Conservation (phyloP, 1,140 invertebrate genomes). For the Drosophila malerkotliana region DNA sequence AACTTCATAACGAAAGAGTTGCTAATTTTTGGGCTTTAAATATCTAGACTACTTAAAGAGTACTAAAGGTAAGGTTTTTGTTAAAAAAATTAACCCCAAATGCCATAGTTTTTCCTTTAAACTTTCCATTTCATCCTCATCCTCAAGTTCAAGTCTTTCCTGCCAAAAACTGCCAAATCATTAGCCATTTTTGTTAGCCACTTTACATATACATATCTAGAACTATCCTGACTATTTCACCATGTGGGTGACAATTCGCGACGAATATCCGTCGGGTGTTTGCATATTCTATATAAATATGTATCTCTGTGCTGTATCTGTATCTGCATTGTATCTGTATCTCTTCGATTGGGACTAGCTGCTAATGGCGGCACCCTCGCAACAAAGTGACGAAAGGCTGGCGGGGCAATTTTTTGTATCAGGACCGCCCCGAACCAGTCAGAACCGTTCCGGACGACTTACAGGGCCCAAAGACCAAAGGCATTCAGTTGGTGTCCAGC, state of each 20-base stretch:
- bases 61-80: too few species aligned
- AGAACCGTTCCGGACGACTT: constrained; percentile 28
- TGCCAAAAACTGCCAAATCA: neutral
- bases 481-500: constrained; percentile 65
- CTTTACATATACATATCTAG: constrained; percentile 19
- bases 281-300: constrained; percentile 9
- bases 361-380: constrained; percentile 30
- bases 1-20: too few species aligned
- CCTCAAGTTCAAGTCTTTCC: too few species aligned
- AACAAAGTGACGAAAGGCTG: constrained; percentile 73
- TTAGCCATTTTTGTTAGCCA: constrained; percentile 7
- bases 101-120: too few species aligned
- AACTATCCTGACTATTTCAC: constrained; percentile 48
- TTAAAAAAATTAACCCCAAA: too few species aligned
- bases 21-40: too few species aligned
- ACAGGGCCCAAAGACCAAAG: constrained; percentile 30
- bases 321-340: constrained; percentile 14
- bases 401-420: constrained; percentile 50
- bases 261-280: neutral
- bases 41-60: too few species aligned
- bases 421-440: constrained; percentile 40
- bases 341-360: constrained; percentile 17
- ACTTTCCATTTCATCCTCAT: too few species aligned
- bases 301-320: constrained; percentile 3
- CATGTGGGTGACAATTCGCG: constrained; percentile 43